A percentile compares a stretch with the other conserved stretches of the same genome.
These are phyloP conservation scores for Balaenoptera acutorostrata DNA, from an alignment of 2,113 vertebrate genomes.

Conservation along the genomic window DNA sequence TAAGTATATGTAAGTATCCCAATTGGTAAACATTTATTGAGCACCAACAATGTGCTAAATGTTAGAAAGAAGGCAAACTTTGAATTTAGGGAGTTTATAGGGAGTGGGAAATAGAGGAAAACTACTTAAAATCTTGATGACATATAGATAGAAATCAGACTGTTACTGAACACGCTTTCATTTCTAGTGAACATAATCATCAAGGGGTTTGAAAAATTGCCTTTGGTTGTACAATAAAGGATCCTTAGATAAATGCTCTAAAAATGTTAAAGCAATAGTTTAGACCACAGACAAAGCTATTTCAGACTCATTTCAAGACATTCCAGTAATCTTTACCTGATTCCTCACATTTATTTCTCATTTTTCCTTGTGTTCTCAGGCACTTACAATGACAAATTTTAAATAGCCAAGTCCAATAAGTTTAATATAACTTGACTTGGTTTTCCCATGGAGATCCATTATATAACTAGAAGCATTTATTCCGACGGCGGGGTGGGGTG, in stretches of 20 bases:
- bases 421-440: not conserved
- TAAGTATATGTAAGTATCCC: conserved; percentile 48
- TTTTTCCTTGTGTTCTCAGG: not conserved
- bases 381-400: not conserved
- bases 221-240: not conserved
- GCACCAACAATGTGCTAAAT: conserved; percentile 54
- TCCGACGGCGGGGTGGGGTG: rapidly evolving
- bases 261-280: not conserved
- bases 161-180: not conserved
- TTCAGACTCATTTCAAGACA: not conserved
- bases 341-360: not conserved
- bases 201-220: not conserved
- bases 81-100: not conserved
- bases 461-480: not conserved
- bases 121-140: not conserved
- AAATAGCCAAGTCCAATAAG: not conserved
- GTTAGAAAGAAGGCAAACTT: not conserved
- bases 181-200: not conserved
- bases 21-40: conserved; percentile 64
- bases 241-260: not conserved
- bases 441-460: not conserved
- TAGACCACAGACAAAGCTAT: not conserved
- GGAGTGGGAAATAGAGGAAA: not conserved
- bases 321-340: not conserved
- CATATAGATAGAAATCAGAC: conserved; percentile 27